Evolutionary conservation across 2,888 invertebrate genomes (phyloP).

Genomic region (Tridacna gigas): DNA sequence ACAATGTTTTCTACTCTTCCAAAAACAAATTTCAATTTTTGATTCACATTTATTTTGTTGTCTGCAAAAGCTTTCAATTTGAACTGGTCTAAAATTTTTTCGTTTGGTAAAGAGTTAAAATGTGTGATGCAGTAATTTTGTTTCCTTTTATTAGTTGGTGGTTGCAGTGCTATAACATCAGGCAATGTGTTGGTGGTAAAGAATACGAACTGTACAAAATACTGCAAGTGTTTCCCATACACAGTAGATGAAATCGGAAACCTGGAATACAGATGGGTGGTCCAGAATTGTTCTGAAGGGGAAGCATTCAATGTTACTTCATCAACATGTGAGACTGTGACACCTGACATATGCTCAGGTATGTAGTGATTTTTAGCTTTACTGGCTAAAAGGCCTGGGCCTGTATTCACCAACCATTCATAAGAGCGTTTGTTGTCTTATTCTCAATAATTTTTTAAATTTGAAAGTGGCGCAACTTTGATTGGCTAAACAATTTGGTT

Average conservation of each 20-base stretch:
- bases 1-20: neutral
- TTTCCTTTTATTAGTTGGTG: conserved; percentile 5
- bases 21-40: neutral
- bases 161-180: neutral
- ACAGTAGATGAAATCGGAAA: neutral
- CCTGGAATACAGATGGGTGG: conserved; percentile 8
- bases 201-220: conserved; percentile 7
- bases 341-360: conserved; percentile 3
- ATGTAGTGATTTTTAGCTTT: no score
- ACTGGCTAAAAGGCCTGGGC: no score
- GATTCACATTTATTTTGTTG: neutral
- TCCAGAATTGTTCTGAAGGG: neutral
- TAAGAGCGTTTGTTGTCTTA: no score
- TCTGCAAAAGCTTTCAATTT: neutral
- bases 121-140: neutral
- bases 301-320: conserved; percentile 11
- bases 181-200: neutral
- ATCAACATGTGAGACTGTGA: neutral
- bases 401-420: no score
- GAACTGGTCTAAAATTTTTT: neutral
- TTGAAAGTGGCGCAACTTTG: no score
- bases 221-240: conserved; percentile 19
- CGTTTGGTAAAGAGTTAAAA: neutral
- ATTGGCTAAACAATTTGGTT: no score
- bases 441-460: no score